These are phyloP conservation scores for Serinus canaria DNA, from an alignment of 2,113 vertebrate species.

Conservation along the genomic window DNA sequence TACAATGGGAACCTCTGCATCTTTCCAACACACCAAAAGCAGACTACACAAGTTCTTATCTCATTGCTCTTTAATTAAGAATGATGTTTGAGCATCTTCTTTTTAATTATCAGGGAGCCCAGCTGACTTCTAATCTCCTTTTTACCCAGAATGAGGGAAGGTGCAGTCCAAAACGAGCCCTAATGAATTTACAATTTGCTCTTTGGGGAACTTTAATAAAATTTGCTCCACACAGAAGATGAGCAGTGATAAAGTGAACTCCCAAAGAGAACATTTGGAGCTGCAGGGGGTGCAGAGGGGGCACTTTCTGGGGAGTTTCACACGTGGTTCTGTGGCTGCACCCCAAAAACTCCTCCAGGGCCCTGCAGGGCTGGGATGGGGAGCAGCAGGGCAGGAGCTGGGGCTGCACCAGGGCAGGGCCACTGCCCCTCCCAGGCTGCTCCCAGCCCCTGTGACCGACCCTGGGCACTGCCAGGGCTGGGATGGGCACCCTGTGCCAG, in stretches of 20 bases:
- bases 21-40: constrained; percentile 33
- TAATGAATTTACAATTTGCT: constrained; percentile 75
- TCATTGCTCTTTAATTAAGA: constrained; percentile 92
- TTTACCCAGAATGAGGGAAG: constrained; percentile 30
- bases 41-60: constrained; percentile 77
- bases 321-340: accelerated
- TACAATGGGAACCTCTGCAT: constrained; percentile 70
- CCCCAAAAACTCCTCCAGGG: background rate
- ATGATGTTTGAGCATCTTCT: constrained; percentile 83
- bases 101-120: constrained; percentile 84
- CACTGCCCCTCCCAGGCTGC: background rate
- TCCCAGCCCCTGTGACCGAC: background rate
- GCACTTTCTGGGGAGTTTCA: background rate
- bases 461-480: background rate
- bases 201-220: constrained; percentile 68
- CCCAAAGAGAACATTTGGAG: constrained; percentile 54
- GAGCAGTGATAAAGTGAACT: constrained; percentile 57
- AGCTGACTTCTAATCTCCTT: constrained; percentile 78
- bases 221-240: constrained; percentile 55
- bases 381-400: background rate
- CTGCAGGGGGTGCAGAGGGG: background rate
- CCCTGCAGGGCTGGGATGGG: background rate
- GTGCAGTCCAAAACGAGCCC: constrained; percentile 32
- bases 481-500: background rate
- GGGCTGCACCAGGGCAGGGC: background rate